Conservation (phyloP, 2,797 vertebrate species). For the Diglossa cyanea region DNA sequence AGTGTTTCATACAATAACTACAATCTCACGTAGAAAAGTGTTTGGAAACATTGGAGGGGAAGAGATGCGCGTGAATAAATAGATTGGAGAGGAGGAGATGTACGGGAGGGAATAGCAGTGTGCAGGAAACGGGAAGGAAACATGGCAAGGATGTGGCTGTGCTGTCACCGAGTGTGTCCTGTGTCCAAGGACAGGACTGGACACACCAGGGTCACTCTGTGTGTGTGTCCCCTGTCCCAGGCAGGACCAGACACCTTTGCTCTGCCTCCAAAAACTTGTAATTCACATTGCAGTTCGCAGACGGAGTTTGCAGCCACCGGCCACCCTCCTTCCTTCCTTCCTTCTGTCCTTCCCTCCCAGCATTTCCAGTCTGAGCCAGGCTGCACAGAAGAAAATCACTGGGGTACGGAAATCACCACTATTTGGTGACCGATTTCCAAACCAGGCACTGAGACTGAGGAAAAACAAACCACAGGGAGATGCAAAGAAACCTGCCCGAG, state of each 20-base stretch:
- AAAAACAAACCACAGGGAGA: neutral
- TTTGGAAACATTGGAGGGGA: neutral
- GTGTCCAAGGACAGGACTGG: neutral
- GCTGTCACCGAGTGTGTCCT: neutral
- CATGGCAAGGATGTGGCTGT: rapidly evolving
- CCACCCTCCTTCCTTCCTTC: neutral
- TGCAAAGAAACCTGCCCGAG: rapidly evolving
- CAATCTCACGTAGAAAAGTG: rapidly evolving
- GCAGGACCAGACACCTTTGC: neutral
- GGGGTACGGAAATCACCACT: neutral
- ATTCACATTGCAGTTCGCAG: rapidly evolving
- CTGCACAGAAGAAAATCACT: rapidly evolving
- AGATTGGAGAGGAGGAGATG: rapidly evolving
- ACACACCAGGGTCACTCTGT: neutral
- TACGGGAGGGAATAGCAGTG: rapidly evolving
- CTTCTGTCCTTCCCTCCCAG: neutral
- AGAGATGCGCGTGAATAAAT: rapidly evolving
- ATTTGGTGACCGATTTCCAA: neutral
- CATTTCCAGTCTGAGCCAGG: neutral
- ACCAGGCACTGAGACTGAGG: neutral
- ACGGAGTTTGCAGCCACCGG: rapidly evolving
- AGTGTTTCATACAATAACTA: rapidly evolving
- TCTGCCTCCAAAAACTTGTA: neutral
- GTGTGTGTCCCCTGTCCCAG: too few relatives aligned
- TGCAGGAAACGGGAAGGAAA: neutral